Evolutionary conservation across 92 coral and sea anemone species (phyloP).

Genomic region (Phenganax subtilis): DNA sequence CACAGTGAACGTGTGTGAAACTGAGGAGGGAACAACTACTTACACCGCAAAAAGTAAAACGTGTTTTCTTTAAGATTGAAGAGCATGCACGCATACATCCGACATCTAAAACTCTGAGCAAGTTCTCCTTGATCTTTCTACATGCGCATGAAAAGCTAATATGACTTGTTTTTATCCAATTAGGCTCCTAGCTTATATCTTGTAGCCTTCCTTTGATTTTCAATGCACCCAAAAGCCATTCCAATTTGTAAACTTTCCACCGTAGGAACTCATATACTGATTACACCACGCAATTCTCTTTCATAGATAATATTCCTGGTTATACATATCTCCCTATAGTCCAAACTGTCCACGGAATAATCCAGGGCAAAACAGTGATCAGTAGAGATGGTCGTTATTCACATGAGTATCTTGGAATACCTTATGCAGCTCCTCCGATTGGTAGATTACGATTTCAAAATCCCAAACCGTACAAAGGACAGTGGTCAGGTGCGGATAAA

Average conservation of each 20-base stretch:
- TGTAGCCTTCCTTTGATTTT: not conserved
- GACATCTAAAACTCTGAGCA: no score
- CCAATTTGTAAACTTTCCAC: no score
- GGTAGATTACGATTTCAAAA: constrained; percentile 64
- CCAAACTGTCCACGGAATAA: constrained; percentile 46
- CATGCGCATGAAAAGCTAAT: no score
- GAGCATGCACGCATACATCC: no score
- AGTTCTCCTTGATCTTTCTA: no score
- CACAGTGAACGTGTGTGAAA: not conserved
- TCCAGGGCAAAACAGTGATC: constrained; percentile 51
- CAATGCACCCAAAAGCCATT: no score
- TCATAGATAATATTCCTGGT: constrained; percentile 25
- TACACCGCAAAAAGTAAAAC: not conserved
- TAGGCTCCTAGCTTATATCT: not conserved
- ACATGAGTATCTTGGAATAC: constrained; percentile 65
- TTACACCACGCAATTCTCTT: not conserved
- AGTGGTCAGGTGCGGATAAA: constrained; percentile 25
- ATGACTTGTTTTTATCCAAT: no score
- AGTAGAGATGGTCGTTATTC: constrained; percentile 48
- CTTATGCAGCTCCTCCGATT: constrained; percentile 67
- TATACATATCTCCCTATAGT: constrained; percentile 46
- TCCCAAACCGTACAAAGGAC: constrained; percentile 47
- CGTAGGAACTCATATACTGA: not conserved
- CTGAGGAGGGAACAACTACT: not conserved
- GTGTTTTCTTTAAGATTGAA: no score